phyloP scores from a whole-genome alignment of 1,140 invertebrate species.

The Drosophila sulfurigaster region DNA sequence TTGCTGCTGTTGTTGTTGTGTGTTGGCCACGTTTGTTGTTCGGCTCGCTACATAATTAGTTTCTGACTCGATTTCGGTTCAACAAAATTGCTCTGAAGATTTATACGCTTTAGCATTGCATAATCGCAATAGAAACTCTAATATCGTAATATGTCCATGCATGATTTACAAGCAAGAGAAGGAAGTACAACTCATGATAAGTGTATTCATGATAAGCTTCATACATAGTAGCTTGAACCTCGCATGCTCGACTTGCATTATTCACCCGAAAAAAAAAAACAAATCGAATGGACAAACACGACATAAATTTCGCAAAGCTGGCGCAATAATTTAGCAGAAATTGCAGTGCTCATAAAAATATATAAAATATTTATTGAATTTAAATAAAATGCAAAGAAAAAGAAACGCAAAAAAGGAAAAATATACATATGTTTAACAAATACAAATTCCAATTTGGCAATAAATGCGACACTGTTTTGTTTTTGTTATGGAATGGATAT shows the following conservation, averaged over 20 bases:
- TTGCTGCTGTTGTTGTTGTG: background rate
- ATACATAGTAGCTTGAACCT: slow-evolving; percentile 13
- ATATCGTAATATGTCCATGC: slow-evolving; percentile 10
- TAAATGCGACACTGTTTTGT: slow-evolving; percentile 21
- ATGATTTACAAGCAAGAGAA: slow-evolving; percentile 5
- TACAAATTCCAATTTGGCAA: slow-evolving; percentile 35
- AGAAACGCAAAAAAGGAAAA: slow-evolving; percentile 44
- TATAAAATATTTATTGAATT: slow-evolving; percentile 78
- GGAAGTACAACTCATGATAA: slow-evolving; percentile 8
- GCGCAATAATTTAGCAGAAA: slow-evolving; percentile 70
- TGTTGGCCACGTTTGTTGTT: slow-evolving; percentile 45
- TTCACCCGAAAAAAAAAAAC: slow-evolving; percentile 35
- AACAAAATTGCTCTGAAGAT: slow-evolving; percentile 46
- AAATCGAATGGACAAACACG: slow-evolving; percentile 42
- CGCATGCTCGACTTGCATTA: slow-evolving; percentile 56
- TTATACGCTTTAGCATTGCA: slow-evolving; percentile 53
- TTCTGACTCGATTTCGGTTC: slow-evolving; percentile 42
- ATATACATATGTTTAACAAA: slow-evolving; percentile 49
- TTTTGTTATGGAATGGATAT: slow-evolving; percentile 20
- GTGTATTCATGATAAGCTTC: background rate
- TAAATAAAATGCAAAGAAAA: slow-evolving; percentile 56
- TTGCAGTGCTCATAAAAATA: slow-evolving; percentile 64
- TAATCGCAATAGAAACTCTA: slow-evolving; percentile 26
- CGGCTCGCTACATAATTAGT: slow-evolving; percentile 67
- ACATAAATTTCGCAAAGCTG: slow-evolving; percentile 51